Evolutionary conservation across 2,113 vertebrate species (phyloP).

Genomic region (Apistogramma diplotaenia): DNA sequence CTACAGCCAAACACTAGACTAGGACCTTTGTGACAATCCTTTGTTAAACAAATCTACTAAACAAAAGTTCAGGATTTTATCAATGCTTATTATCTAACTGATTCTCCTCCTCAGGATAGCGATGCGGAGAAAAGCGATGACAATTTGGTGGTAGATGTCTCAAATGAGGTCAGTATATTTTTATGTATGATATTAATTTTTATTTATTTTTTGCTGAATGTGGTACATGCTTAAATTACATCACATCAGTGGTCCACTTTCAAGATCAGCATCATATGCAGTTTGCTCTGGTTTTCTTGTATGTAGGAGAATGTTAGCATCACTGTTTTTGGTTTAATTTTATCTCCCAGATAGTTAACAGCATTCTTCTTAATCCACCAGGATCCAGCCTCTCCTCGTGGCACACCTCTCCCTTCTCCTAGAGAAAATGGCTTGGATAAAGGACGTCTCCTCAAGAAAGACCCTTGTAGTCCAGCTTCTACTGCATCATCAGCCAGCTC

Average conservation of each 20-base stretch:
- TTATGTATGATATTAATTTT: not conserved
- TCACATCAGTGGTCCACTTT: not conserved
- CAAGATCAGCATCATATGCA: not conserved
- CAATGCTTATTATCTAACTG: not conserved
- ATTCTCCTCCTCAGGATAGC: conserved; percentile 82
- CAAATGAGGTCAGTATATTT: conserved; percentile 83
- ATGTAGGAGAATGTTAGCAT: not conserved
- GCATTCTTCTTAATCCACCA: conserved; percentile 40
- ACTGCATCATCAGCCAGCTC: conserved; percentile 95
- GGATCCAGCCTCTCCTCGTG: conserved; percentile 90
- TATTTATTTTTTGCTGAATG: not conserved
- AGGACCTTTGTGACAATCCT: not conserved
- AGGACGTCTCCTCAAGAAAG: conserved; percentile 88
- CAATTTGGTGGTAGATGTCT: conserved; percentile 92
- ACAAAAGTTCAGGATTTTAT: not conserved
- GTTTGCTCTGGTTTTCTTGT: not conserved
- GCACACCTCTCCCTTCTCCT: conserved; percentile 91
- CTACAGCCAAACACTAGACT: not conserved
- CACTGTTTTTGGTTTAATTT: not conserved
- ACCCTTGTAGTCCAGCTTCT: conserved; percentile 91
- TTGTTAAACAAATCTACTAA: not conserved
- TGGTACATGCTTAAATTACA: not conserved
- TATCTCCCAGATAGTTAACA: not conserved
- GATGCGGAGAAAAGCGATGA: conserved; percentile 97
- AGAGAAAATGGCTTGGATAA: conserved; percentile 95